Conservation (phyloP, 2,888 invertebrate genomes). For the Standfussiana lucernea region DNA sequence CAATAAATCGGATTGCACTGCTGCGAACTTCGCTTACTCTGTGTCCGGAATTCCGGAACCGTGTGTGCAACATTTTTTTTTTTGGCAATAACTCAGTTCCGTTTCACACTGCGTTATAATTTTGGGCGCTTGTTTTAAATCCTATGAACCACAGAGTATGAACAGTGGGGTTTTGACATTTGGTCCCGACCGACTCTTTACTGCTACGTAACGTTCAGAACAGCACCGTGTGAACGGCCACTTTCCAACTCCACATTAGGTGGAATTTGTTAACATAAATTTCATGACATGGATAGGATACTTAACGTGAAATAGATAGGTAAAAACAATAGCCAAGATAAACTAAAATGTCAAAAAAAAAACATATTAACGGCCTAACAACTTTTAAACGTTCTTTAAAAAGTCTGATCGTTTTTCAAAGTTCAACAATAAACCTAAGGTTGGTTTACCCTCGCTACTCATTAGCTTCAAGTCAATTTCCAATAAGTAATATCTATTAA, state of each 20-base stretch:
- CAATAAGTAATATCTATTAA: not conserved
- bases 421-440: slow-evolving; percentile 2
- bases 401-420: not conserved
- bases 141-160: not conserved
- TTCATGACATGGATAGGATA: not conserved
- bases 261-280: not conserved
- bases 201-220: not conserved
- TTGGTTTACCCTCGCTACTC: not conserved
- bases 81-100: not conserved
- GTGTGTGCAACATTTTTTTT: slow-evolving; percentile 4
- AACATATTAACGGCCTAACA: not conserved
- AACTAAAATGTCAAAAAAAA: not conserved
- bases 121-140: not conserved
- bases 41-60: not conserved
- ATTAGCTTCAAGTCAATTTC: slow-evolving; percentile 2
- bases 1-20: slow-evolving; percentile 42
- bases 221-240: not conserved
- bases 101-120: not conserved
- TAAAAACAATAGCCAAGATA: not conserved
- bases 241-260: not conserved
- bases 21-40: slow-evolving; percentile 12
- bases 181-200: not conserved
- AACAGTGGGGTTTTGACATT: not conserved
- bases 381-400: not conserved
- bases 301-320: not conserved